These are phyloP conservation scores for Neomonachus schauinslandi DNA, from an alignment of 2,113 vertebrate species.

Conservation along the genomic window DNA sequence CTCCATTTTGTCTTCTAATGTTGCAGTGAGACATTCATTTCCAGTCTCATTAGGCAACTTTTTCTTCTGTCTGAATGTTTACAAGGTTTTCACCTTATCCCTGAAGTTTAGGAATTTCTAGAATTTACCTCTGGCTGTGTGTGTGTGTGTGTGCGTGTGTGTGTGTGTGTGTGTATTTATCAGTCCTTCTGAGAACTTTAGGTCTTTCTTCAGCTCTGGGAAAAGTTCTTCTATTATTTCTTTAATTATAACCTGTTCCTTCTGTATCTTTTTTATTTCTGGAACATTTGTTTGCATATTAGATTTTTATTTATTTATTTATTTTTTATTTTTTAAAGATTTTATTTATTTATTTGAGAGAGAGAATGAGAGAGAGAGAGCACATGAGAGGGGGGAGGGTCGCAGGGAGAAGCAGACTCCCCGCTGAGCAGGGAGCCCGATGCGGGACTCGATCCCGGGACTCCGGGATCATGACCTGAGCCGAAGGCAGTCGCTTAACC, in stretches of 20 bases:
- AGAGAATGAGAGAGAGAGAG: no score
- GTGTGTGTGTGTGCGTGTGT: not conserved
- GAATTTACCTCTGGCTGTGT: not conserved
- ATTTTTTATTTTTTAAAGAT: no score
- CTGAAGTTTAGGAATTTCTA: not conserved
- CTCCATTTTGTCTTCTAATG: not conserved
- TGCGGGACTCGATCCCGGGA: no score
- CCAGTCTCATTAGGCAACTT: not conserved
- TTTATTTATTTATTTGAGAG: no score
- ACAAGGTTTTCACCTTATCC: not conserved
- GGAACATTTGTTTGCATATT: not conserved
- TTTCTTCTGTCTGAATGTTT: not conserved
- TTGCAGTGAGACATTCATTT: not conserved
- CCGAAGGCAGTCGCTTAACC: no score
- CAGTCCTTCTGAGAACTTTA: not conserved
- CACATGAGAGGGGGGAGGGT: no score
- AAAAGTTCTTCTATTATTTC: not conserved
- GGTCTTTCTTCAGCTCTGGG: not conserved
- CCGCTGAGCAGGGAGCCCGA: no score
- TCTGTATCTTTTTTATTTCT: not conserved
- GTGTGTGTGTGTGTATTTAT: not conserved
- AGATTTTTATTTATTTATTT: no score
- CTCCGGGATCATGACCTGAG: no score
- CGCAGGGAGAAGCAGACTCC: no score
- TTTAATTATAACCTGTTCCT: not conserved